phyloP scores from a whole-genome alignment of 2,113 vertebrate species.

The Tetrao urogallus region DNA sequence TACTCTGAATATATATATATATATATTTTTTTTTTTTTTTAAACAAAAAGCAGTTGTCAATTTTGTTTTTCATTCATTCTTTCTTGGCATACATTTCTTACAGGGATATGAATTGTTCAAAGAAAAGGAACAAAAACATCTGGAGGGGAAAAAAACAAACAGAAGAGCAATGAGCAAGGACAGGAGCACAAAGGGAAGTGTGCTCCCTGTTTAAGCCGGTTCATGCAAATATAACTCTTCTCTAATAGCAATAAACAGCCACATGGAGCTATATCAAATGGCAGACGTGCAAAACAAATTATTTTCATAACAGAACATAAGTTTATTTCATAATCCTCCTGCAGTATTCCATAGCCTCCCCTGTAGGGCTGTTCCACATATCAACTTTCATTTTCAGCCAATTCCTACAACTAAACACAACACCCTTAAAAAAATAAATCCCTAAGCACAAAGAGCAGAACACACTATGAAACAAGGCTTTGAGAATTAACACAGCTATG shows the following conservation, averaged over 20 bases:
- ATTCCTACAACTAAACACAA: neutral
- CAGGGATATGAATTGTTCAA: rapidly evolving
- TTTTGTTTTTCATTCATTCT: neutral
- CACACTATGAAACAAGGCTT: neutral
- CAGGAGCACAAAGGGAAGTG: neutral
- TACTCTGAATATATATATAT: neutral
- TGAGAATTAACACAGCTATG: rapidly evolving
- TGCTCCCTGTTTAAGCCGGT: neutral
- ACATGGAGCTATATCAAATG: neutral
- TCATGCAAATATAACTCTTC: neutral
- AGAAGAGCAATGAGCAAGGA: neutral
- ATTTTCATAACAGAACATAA: neutral
- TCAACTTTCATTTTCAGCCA: neutral
- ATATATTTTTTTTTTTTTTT: neutral
- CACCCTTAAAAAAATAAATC: neutral
- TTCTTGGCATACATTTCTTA: neutral
- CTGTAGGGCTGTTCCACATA: neutral
- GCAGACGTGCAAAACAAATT: neutral
- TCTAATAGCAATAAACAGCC: neutral
- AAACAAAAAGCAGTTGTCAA: neutral
- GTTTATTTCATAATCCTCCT: neutral
- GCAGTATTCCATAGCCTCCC: neutral
- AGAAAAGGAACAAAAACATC: neutral
- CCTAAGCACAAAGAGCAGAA: neutral
- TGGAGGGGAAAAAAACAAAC: neutral